A percentile compares a stretch with the other conserved stretches of the same genome.
These are phyloP conservation scores for Sternotherus odoratus DNA, from an alignment of 2,797 vertebrate species.

Conservation along the genomic window DNA sequence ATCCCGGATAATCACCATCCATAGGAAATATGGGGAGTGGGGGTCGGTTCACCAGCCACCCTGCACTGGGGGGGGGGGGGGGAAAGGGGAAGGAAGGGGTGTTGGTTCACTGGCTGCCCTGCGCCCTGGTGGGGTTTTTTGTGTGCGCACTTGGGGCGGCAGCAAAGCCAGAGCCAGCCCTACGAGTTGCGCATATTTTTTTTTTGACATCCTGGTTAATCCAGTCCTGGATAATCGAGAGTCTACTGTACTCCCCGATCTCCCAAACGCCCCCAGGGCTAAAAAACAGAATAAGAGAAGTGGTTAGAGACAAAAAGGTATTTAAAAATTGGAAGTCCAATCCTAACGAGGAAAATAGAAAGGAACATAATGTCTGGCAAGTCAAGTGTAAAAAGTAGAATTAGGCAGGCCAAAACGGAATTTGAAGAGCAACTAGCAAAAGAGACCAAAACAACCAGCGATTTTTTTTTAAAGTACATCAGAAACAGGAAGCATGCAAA, in stretches of 20 bases:
- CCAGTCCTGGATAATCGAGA: too few species aligned
- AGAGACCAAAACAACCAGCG: neutral
- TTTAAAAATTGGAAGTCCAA: neutral
- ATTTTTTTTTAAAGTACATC: neutral
- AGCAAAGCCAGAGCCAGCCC: too few species aligned
- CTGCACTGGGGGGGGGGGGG: too few species aligned
- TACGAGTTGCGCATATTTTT: too few species aligned
- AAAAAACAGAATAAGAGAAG: neutral
- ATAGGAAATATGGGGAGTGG: too few species aligned
- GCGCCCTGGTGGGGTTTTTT: too few species aligned
- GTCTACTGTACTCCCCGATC: accelerated
- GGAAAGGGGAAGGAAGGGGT: too few species aligned
- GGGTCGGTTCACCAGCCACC: too few species aligned
- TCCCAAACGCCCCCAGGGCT: neutral
- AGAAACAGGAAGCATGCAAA: neutral
- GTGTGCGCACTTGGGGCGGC: too few species aligned
- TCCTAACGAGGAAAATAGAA: neutral
- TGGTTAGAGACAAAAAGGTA: neutral
- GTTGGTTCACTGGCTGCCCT: too few species aligned
- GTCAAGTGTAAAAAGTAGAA: neutral
- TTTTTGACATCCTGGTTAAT: too few species aligned
- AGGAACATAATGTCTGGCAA: neutral
- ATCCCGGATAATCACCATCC: too few species aligned
- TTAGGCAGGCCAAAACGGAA: neutral
- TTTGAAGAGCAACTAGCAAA: neutral